Base-by-base conservation (phyloP, 2,888 invertebrate species). In the Octodonta nipae region DNA sequence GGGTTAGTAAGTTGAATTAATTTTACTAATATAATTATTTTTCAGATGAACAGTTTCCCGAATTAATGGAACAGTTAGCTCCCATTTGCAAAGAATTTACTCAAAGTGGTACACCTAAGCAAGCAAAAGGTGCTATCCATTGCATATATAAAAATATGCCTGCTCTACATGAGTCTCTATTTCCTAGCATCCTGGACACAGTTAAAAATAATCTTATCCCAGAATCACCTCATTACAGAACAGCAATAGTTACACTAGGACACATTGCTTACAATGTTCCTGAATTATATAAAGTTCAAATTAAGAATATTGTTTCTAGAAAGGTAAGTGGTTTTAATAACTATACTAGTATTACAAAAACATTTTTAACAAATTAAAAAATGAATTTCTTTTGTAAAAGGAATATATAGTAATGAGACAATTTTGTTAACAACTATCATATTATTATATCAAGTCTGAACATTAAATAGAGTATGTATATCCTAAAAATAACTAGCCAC, bases 51-150 rank as follows among this genome's bases (percentile, higher is more conserved):
- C 75, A 78, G 27, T 82, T 83, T 40, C 79, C 82, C 0, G 65
- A 73, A 24, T 64, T 87, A 32, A 77, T 84, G 64, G 78, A 83
- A 29, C 74, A 76, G 40, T 62, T 95, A 55, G 77, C 86, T 16
- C 85, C 87, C 2, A 72, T 88, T 30, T 86, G 93, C 60, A 85
- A 86, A 55, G 81, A 80, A 32, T 81, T 91, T 56, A 85, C 89
- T 0, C 78, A 85, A 50, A 76, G 77, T 26, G 95, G 95, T 7
- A 85, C 87, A 3, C 82, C 88, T 1, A 92, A 92, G 60, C 93
- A 95, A 63, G 91, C 93, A 4, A 96, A 96, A 63, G 91, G 93
- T 52, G 92, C 95, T 3, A 82, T 96, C 38, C 76, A 88, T 45
- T 95, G 93, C 62, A 74, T 96, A 32, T 85, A 74, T 59, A 80